A percentile compares a stretch with the other conserved stretches of the same genome.
phyloP scores from a whole-genome alignment of 1,140 invertebrate genomes.

The Drosophila bipectinata region DNA sequence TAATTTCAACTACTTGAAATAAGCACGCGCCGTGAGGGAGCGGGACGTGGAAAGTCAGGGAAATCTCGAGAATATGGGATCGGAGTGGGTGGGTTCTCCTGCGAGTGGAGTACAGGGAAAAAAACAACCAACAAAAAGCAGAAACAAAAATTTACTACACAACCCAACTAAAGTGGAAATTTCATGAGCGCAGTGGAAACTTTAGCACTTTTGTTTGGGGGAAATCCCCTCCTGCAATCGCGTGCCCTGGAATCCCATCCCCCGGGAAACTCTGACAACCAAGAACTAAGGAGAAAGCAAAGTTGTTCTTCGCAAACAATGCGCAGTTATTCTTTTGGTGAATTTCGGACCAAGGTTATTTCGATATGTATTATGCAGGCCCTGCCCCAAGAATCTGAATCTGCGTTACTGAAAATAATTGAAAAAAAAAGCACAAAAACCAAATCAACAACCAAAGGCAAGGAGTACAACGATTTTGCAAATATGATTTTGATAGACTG shows the following conservation, averaged over 20 bases:
- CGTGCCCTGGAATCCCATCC: slow-evolving; percentile 1
- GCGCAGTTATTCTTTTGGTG: slow-evolving; percentile 75
- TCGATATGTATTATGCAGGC: slow-evolving; percentile 69
- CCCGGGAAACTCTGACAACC: slow-evolving; percentile 37
- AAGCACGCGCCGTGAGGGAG: slow-evolving; percentile 62
- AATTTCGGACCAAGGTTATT: slow-evolving; percentile 80
- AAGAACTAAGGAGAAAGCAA: slow-evolving; percentile 56
- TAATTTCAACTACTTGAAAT: slow-evolving; percentile 80
- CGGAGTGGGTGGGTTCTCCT: not conserved
- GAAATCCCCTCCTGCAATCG: not conserved
- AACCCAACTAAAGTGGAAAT: slow-evolving; percentile 79
- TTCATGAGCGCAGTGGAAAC: slow-evolving; percentile 75
- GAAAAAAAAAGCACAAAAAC: slow-evolving; percentile 4
- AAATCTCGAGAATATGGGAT: slow-evolving; percentile 41
- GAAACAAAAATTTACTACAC: slow-evolving; percentile 64
- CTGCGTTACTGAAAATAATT: slow-evolving; percentile 43
- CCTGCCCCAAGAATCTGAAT: slow-evolving; percentile 28
- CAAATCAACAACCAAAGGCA: slow-evolving; percentile 4
- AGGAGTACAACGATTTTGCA: slow-evolving; percentile 4
- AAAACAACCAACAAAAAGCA: slow-evolving; percentile 35
- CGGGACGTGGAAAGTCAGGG: slow-evolving; percentile 4
- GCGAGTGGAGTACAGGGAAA: not conserved
- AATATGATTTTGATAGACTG: slow-evolving; percentile 62
- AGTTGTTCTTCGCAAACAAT: slow-evolving; percentile 78
- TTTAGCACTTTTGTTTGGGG: slow-evolving; percentile 65